phyloP scores from a whole-genome alignment of 2,113 vertebrate species.

The Tupaia chinensis region DNA sequence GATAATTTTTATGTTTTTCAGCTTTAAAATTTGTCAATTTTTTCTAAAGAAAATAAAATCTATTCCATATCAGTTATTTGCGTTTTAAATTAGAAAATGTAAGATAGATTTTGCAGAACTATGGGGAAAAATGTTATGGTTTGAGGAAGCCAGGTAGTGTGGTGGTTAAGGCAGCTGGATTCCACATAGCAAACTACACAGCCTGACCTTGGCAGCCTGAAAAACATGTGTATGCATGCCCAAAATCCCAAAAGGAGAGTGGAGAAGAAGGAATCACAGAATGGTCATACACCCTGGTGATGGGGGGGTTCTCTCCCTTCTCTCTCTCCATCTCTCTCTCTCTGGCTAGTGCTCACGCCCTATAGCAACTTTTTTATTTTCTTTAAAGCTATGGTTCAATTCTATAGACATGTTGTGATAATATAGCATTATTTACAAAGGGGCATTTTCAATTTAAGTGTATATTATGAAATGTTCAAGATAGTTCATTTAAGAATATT shows the following conservation, averaged over 20 bases:
- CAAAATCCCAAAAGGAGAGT: no score
- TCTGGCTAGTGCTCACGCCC: no score
- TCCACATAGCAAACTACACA: no score
- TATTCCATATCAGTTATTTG: background rate
- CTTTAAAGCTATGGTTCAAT: background rate
- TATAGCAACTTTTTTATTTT: no score
- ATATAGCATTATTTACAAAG: background rate
- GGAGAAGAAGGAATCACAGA: no score
- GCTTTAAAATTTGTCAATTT: constrained; percentile 7
- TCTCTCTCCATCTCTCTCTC: no score
- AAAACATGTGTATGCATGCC: no score
- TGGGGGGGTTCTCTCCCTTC: no score
- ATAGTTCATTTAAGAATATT: constrained; percentile 46
- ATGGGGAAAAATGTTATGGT: background rate
- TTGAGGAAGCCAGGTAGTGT: background rate
- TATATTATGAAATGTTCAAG: constrained; percentile 34
- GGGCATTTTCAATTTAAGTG: background rate
- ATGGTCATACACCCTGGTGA: no score
- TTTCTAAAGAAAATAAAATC: background rate
- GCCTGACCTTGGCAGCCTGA: no score
- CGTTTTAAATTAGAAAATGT: constrained; percentile 33
- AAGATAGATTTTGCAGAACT: background rate
- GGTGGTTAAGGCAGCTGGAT: no score
- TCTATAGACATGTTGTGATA: background rate
- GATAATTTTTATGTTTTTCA: background rate